These are phyloP conservation scores for Phaedon cochleariae DNA, from an alignment of 2,888 invertebrate genomes.

Conservation along the genomic window DNA sequence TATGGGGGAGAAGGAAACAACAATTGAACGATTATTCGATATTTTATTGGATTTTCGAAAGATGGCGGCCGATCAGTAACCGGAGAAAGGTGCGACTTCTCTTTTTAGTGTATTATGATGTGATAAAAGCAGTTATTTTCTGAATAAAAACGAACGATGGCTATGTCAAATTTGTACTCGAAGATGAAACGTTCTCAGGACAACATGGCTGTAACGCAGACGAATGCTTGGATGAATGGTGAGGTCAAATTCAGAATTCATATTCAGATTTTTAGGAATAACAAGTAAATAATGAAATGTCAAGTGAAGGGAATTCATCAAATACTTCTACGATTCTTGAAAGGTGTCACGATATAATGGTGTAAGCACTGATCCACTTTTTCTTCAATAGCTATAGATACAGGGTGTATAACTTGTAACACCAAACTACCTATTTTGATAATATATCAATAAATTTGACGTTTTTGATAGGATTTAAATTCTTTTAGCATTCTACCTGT, in stretches of 20 bases:
- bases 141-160: conserved; percentile 57
- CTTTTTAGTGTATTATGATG: conserved; percentile 6
- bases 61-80: conserved; percentile 37
- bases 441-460: no score
- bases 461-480: no score
- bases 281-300: no score
- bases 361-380: background rate
- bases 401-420: no score
- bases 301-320: no score
- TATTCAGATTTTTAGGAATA: no score
- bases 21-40: conserved; percentile 10
- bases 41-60: no score
- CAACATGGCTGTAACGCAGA: conserved; percentile 79
- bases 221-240: conserved; percentile 86
- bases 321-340: background rate
- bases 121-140: background rate
- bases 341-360: background rate
- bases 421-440: no score
- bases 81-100: conserved; percentile 26
- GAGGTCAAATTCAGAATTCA: conserved; percentile 58
- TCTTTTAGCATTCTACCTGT: no score
- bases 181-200: conserved; percentile 76
- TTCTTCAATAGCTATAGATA: no score
- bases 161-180: conserved; percentile 81
- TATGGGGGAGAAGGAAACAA: background rate